Evolutionary conservation across 2,113 vertebrate species (phyloP), one percentile per base, ranked within the genome.

Genomic region (Tachysurus fulvidraco): DNA sequence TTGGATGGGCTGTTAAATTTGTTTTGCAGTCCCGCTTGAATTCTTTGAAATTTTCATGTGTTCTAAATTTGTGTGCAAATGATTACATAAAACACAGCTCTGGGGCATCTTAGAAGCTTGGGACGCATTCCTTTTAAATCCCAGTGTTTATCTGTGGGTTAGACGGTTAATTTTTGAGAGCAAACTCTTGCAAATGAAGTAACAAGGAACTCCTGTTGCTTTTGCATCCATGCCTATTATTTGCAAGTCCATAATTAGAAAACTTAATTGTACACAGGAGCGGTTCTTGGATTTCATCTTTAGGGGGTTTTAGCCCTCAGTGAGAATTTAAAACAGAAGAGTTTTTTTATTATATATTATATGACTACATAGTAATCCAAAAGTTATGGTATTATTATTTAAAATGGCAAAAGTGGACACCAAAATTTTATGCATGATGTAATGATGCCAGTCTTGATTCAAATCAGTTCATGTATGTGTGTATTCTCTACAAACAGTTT

Each of bases 221-320:
- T n/a, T 84, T 84, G 84, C 50, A 36, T 78, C 74, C 73, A 64
- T 85, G 50, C 46, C 71, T 65, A 57, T 50, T 64, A 46, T 57
- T 10, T 67, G 23, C 30, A 36, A 44, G 25, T 84, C 28, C 8
- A 11, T 86, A 57, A 69, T 78, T 44, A 30, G 8, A 30, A 73
- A 83, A 30, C 57, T 57, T 23, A 7, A 28, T 65, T 57, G 28
- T 57, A 19, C 69, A 50, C n/a, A n/a, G n/a, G n/a, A n/a, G n/a
- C n/a, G n/a, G n/a, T n/a, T n/a, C n/a, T n/a, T n/a, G n/a, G n/a
- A n/a, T n/a, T n/a, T n/a, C n/a, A n/a, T n/a, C n/a, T n/a, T n/a
- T n/a, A n/a, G n/a, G n/a, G n/a, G n/a, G n/a, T n/a, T n/a, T n/a
- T n/a, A n/a, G n/a, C n/a, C n/a, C n/a, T n/a, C n/a, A n/a, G n/a